Percentiles rank a stretch among this genome's conserved stretches.
phyloP scores from a whole-genome alignment of 2,888 invertebrate species.

The Listrodromus nycthemerus region DNA sequence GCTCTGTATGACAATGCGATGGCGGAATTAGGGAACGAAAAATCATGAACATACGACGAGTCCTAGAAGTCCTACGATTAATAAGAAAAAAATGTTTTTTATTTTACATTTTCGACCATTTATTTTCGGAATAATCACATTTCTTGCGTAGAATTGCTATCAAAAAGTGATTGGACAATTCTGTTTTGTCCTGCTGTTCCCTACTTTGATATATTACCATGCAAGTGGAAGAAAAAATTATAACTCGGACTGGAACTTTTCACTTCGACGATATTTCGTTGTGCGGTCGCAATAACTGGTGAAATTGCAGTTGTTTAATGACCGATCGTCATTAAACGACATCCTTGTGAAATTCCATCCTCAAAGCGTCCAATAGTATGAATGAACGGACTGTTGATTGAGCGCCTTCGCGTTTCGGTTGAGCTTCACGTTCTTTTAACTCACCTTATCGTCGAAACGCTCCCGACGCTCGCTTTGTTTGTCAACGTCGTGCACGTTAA shows the following conservation, averaged over 20 bases:
- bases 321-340: neutral
- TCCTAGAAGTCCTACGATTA: too few relatives aligned
- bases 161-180: too few relatives aligned
- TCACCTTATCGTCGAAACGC: conserved; percentile 48
- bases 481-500: conserved; percentile 53
- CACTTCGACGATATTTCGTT: neutral
- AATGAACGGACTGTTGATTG: conserved; percentile 37
- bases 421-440: conserved; percentile 23
- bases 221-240: neutral
- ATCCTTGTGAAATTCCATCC: neutral
- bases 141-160: too few relatives aligned
- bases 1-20: neutral
- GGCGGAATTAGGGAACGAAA: neutral
- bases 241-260: neutral
- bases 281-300: neutral
- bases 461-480: conserved; percentile 44
- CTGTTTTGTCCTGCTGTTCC: too few relatives aligned
- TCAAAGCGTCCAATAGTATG: conserved; percentile 20
- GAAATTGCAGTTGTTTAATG: neutral
- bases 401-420: conserved; percentile 2
- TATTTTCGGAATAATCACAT: too few relatives aligned
- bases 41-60: neutral
- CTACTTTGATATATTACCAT: neutral
- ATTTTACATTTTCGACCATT: too few relatives aligned
- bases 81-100: too few relatives aligned